Conservation (phyloP, 2,888 invertebrate genomes). For the Amorpha juglandis region DNA sequence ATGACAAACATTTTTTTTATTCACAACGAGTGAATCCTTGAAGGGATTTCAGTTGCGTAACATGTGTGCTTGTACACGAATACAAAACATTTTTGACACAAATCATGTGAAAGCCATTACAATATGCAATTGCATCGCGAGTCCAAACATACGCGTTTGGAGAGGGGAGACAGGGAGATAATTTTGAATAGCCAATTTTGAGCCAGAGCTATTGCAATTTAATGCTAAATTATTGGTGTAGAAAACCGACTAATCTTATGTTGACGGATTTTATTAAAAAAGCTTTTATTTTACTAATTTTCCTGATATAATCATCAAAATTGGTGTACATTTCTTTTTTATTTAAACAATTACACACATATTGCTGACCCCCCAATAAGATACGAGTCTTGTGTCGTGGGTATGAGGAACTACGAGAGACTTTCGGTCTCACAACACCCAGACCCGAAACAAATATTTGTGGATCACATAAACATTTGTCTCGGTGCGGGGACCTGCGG, state of each 20-base stretch:
- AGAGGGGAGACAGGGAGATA: background rate
- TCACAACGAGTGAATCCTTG: slow-evolving; percentile 12
- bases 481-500: background rate
- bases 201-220: too few species aligned
- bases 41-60: slow-evolving; percentile 3
- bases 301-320: too few species aligned
- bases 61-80: slow-evolving; percentile 4
- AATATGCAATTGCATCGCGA: slow-evolving; percentile 6
- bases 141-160: background rate
- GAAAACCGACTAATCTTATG: too few species aligned
- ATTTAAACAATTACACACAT: too few species aligned
- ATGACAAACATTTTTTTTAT: slow-evolving; percentile 6
- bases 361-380: too few species aligned
- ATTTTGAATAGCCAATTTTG: too few species aligned
- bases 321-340: too few species aligned
- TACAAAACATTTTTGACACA: slow-evolving; percentile 21
- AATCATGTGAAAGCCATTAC: slow-evolving; percentile 20
- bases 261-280: too few species aligned
- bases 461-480: too few species aligned
- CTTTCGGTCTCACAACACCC: background rate
- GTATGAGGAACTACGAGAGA: background rate
- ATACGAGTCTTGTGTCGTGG: too few species aligned
- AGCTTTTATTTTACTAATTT: too few species aligned
- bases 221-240: too few species aligned
- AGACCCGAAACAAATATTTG: background rate